Evolutionary conservation across 2,797 vertebrate species (phyloP).

Genomic region (Gobio occitaniae): DNA sequence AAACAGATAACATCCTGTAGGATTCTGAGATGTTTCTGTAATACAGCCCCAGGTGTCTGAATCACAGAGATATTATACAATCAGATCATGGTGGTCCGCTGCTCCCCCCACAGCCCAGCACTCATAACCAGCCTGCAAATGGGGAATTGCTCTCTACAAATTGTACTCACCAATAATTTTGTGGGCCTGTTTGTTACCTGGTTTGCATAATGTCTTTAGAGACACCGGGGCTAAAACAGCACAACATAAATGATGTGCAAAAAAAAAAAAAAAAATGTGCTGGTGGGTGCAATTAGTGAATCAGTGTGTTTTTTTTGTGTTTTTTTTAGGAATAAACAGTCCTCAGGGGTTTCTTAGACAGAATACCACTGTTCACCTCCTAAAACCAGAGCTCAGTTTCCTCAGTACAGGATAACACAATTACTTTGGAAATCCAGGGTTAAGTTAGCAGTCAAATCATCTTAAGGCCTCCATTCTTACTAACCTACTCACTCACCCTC

Average conservation of each 20-base stretch:
- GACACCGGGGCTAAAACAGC: neutral
- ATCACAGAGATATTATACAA: slow-evolving; percentile 18
- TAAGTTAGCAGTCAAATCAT: slow-evolving; percentile 13
- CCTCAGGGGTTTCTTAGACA: neutral
- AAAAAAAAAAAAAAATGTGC: neutral
- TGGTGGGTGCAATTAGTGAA: neutral
- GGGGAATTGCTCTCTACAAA: neutral
- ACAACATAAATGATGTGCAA: neutral
- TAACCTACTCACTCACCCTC: slow-evolving; percentile 19
- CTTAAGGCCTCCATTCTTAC: slow-evolving; percentile 19
- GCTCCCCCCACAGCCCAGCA: neutral
- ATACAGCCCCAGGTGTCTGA: neutral
- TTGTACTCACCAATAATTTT: neutral
- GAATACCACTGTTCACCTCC: neutral
- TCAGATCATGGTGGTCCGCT: neutral
- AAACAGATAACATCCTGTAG: slow-evolving; percentile 1
- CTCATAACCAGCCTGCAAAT: neutral
- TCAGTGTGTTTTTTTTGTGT: neutral
- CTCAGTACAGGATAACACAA: neutral
- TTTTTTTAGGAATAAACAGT: neutral
- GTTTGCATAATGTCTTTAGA: neutral
- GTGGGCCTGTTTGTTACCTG: neutral
- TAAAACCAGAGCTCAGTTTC: neutral
- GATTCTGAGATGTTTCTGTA: slow-evolving; percentile 18
- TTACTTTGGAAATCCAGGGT: neutral